These are phyloP conservation scores for Ambastaia sidthimunki DNA, from an alignment of 2,797 vertebrate genomes.

Conservation along the genomic window DNA sequence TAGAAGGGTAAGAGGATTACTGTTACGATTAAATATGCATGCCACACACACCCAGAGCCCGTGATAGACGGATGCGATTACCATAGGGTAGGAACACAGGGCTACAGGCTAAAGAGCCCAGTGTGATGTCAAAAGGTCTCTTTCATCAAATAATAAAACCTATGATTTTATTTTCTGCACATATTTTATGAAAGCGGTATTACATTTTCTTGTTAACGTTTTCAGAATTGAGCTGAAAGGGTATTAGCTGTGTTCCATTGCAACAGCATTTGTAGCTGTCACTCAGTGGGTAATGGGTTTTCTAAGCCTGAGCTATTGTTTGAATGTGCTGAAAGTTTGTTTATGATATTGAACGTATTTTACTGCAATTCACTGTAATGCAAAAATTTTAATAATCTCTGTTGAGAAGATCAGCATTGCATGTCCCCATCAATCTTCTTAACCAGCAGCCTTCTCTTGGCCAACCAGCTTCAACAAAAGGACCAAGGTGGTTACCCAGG, in stretches of 20 bases:
- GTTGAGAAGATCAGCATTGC: no score
- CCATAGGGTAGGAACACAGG: conserved; percentile 12
- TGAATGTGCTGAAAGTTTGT: conserved; percentile 1
- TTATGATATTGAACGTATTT: conserved; percentile 8
- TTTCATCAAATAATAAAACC: conserved; percentile 49
- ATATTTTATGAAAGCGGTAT: conserved; percentile 43
- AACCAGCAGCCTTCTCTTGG: no score
- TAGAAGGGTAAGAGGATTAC: conserved; percentile 97
- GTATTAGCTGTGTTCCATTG: conserved; percentile 53
- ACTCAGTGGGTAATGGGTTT: conserved; percentile 50
- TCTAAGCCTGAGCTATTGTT: conserved; percentile 32
- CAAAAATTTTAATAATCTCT: no score
- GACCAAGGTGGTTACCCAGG: no score
- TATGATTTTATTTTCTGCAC: conserved; percentile 41
- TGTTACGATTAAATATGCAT: conserved; percentile 91
- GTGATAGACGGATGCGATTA: conserved; percentile 49
- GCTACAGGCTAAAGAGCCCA: conserved; percentile 23
- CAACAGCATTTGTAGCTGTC: conserved; percentile 45
- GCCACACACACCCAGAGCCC: conserved; percentile 66
- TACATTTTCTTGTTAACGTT: conserved; percentile 50
- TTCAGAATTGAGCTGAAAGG: conserved; percentile 53
- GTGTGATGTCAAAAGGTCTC: conserved; percentile 56
- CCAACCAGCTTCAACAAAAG: no score
- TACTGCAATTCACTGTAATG: not conserved
- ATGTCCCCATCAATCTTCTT: no score